Evolutionary conservation across 1,140 invertebrate genomes (phyloP).

Genomic region (Zaprionus nigranus): DNA sequence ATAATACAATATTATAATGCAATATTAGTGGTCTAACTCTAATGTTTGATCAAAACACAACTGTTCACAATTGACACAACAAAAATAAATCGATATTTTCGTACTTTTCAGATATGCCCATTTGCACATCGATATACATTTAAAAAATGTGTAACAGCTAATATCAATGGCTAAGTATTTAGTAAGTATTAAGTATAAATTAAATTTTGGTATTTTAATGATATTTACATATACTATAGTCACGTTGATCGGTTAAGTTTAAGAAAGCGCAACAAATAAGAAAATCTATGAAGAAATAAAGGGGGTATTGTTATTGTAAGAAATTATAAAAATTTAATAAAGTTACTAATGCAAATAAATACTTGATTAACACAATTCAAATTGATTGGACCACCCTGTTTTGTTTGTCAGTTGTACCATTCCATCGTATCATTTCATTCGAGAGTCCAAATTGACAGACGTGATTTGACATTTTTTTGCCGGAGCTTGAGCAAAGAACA

Average conservation of each 20-base stretch:
- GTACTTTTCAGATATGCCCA: not conserved
- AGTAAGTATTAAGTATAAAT: not conserved
- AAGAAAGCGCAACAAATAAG: not conserved
- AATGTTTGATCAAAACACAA: no score
- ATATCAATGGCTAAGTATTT: not conserved
- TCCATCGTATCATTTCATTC: not conserved
- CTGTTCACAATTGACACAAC: not conserved
- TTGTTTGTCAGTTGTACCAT: slow-evolving; percentile 4
- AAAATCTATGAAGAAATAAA: not conserved
- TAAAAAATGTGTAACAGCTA: slow-evolving; percentile 1
- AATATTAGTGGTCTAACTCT: no score
- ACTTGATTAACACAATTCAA: no score
- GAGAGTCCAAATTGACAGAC: slow-evolving; percentile 23
- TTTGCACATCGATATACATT: not conserved
- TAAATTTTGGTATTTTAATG: not conserved
- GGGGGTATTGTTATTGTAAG: not conserved
- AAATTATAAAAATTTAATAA: not conserved
- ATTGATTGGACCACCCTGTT: slow-evolving; percentile 3
- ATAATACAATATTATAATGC: no score
- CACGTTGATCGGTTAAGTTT: no score
- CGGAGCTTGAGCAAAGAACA: not conserved
- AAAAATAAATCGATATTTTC: slow-evolving; percentile 4
- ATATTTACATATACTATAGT: not conserved
- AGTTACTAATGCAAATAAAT: not conserved
- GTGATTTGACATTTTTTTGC: slow-evolving; percentile 48